These are phyloP conservation scores for Saccopteryx leptura DNA, from an alignment of 2,113 vertebrate genomes.

Conservation along the genomic window DNA sequence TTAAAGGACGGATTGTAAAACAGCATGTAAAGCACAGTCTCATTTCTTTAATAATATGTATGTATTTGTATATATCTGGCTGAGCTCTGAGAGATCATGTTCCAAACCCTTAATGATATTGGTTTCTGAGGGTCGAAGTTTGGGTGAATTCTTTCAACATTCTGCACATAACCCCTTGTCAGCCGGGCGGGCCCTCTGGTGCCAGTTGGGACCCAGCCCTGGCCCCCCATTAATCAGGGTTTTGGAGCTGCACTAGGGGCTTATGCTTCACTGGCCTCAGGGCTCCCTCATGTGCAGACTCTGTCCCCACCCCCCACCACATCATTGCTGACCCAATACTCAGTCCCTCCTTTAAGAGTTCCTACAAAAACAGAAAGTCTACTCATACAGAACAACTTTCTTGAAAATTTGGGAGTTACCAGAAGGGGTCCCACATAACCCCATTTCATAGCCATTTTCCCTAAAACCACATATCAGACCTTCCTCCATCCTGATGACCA, in stretches of 20 bases:
- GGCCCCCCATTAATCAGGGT: no score
- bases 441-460: background rate
- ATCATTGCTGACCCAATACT: background rate
- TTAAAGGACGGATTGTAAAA: background rate
- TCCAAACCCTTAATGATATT: background rate
- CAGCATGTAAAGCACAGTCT: background rate
- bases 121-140: background rate
- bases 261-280: fast-evolving
- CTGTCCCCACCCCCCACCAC: no score
- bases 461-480: background rate
- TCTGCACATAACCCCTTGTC: background rate
- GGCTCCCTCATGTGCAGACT: background rate
- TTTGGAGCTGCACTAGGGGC: background rate
- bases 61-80: background rate
- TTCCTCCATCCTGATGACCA: background rate
- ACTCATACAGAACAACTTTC: background rate
- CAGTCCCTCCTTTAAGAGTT: background rate
- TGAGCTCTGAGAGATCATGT: background rate
- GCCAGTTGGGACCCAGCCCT: background rate
- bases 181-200: background rate
- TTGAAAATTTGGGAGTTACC: background rate
- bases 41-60: background rate
- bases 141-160: background rate
- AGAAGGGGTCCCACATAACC: background rate
- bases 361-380: background rate